Base-by-base conservation (phyloP, 2,888 invertebrate species). In the Stenichneumon culpator region DNA sequence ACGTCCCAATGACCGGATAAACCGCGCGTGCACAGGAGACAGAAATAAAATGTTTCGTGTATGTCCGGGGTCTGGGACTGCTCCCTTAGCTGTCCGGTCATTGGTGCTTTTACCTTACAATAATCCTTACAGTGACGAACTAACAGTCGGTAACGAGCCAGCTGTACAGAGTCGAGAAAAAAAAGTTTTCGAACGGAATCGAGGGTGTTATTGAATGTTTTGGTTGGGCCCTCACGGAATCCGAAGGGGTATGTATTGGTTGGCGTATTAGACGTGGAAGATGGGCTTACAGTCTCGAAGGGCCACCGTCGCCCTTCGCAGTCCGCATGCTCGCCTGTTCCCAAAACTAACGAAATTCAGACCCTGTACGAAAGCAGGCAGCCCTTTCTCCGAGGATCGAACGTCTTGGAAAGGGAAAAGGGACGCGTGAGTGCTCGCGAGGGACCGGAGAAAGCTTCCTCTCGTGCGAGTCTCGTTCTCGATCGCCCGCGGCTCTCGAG, bases 291-390 rank as follows among this genome's bases (percentile, higher is more conserved):
- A 70, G 50, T 74, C 32, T 19, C 7, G 32, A 73, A 84, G 73
- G 72, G 80, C 57, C 25, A 52, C 3, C 44, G 67, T 52, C 36
- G 54, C 79, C 79, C 82, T 79, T 79, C 82, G 28, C 44, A 5
- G 28, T 54, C 16, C n/a, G 68, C 83, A 89, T 92, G 88, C 86
- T 92, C 83, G 90, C 92, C 92, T 92, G 91, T 87, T 92, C 90
- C 86, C 72, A 88, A 90, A 91, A 90, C 89, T 89, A 90, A 91
- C 89, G 87, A 89, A 90, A 89, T 90, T 90, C 88, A 87, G 91
- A 89, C 91, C 90, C 87, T 87, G 82, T 84, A 82, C 87, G 87
- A 88, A 84, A 89, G 87, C 88, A 88, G 84, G 77, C 86, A 68
- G 79, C 70, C 73, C 82, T 84, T 78, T 67, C 70, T 65, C 63